Base-by-base conservation (phyloP, 35 echinoderm and acorn worm species). In the Chiridota heheva region DNA sequence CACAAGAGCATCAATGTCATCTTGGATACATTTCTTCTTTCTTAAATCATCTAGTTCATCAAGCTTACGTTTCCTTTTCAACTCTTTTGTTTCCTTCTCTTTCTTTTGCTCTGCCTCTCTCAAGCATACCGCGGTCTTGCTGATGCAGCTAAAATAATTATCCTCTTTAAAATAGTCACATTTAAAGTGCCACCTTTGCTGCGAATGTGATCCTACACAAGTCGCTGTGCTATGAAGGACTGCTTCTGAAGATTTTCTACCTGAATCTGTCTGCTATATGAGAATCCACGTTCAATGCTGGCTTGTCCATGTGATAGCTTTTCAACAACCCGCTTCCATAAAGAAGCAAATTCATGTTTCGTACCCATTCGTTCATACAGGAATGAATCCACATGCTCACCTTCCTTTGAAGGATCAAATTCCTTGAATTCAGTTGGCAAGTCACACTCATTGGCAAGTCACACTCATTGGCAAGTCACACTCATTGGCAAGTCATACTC, bases 291-390 rank as follows among this genome's bases (percentile, higher is more conserved):
- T 77, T 91, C 81, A 45, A 91, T 73, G 41, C 65, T 67, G 28
- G 81, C 88, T 49, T 91, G 82, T 38, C 81, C 73, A 71, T 84
- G 88, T 24, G 88, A 85, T 29, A 89, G 44, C 37, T 43, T 15
- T 72, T 72, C 44, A 42, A 66, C 29, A 26, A 66, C n/a, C 37
- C 4, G 6, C 37, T 66, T 66, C 63, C 63, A 66, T 66, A 66
- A 27, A 66, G 63, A 26, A 33, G 29, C 4, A 35, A 66, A 30
- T 31, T 31, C 0, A 66, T 26, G n/a, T 66, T 66, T 66, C 5
- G 63, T 27, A 35, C 63, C 63, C 63, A 66, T 66, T 26, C 37
- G 10, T 35, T 66, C 63, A 66, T 66, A 66, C 63, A 4, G 37
- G 37, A 66, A 66, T 33, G 33, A 33, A 35, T 66, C 63, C 63